Conservation (phyloP, 2,113 vertebrate species). For the Mobula hypostoma region DNA sequence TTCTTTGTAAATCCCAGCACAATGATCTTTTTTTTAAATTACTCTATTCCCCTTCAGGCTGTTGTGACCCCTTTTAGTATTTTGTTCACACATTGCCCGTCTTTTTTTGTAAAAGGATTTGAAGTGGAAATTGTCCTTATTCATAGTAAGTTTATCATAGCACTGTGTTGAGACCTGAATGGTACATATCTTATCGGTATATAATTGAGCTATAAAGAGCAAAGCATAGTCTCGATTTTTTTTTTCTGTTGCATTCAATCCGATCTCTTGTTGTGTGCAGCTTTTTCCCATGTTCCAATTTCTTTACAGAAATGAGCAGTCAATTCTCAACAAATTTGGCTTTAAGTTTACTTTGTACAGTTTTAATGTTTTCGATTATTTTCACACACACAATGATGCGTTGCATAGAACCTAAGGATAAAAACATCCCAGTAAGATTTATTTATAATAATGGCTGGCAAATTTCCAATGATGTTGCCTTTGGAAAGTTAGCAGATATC, state of each 20-base stretch:
- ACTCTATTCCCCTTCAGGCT: constrained; percentile 31
- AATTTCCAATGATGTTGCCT: neutral
- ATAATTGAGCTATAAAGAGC: constrained; percentile 22
- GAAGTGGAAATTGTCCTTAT: constrained; percentile 33
- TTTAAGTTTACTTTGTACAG: constrained; percentile 18
- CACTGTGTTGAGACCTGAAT: constrained; percentile 14
- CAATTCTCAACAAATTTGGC: neutral
- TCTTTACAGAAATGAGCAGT: constrained; percentile 29
- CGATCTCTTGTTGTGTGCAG: constrained; percentile 22
- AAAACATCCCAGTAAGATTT: neutral
- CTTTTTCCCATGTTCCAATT: constrained; percentile 35
- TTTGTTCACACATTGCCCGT: constrained; percentile 30
- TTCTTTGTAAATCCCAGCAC: constrained; percentile 63
- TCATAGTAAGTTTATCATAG: constrained; percentile 29
- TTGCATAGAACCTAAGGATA: neutral
- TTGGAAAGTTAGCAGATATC: neutral
- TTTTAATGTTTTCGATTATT: neutral
- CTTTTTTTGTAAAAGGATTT: constrained; percentile 11
- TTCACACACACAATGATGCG: neutral
- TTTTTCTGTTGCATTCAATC: neutral
- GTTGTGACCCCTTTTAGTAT: constrained; percentile 29
- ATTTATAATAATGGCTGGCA: neutral
- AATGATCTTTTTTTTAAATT: constrained; percentile 39
- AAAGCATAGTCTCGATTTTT: neutral
- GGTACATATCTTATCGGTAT: constrained; percentile 1